Conservation (phyloP, 1,140 invertebrate species). For the Phthorimaea operculella region DNA sequence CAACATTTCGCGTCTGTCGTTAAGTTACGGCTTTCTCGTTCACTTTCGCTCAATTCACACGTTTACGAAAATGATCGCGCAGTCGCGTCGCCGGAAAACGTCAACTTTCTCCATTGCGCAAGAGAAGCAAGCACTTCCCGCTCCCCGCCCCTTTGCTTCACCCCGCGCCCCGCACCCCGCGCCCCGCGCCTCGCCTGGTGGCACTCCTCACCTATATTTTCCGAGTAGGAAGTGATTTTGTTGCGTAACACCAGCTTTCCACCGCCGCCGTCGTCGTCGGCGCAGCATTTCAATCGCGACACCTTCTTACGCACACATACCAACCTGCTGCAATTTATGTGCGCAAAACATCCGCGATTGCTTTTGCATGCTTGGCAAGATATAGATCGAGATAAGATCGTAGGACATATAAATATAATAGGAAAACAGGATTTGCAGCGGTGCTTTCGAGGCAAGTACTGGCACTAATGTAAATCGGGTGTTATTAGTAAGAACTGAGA, state of each 20-base stretch:
- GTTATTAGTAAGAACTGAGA: too few relatives aligned
- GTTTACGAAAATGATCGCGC: slow-evolving; percentile 59
- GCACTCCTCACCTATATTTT: slow-evolving; percentile 62
- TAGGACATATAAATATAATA: background rate
- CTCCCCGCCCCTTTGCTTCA: slow-evolving; percentile 14
- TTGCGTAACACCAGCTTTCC: slow-evolving; percentile 51
- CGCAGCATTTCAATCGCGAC: slow-evolving; percentile 27
- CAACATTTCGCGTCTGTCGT: background rate
- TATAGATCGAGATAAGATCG: background rate
- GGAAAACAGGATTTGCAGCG: background rate
- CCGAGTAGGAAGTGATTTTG: slow-evolving; percentile 46
- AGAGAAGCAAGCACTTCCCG: slow-evolving; percentile 50
- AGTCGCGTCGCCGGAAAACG: slow-evolving; percentile 49
- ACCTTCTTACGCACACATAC: background rate
- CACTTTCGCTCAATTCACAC: slow-evolving; percentile 63
- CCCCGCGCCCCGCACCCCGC: slow-evolving; percentile 11
- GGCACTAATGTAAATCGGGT: background rate
- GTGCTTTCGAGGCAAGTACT: background rate
- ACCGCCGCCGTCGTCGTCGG: slow-evolving; percentile 17
- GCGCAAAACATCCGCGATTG: background rate
- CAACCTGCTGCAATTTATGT: background rate
- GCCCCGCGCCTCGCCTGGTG: slow-evolving; percentile 12
- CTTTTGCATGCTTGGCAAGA: background rate
- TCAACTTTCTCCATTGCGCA: slow-evolving; percentile 56
- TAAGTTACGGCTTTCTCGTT: slow-evolving; percentile 35